A percentile compares a stretch with the other conserved stretches of the same genome.
Conservation (phyloP, 1,140 invertebrate species). For the Triops cancriformis region DNA sequence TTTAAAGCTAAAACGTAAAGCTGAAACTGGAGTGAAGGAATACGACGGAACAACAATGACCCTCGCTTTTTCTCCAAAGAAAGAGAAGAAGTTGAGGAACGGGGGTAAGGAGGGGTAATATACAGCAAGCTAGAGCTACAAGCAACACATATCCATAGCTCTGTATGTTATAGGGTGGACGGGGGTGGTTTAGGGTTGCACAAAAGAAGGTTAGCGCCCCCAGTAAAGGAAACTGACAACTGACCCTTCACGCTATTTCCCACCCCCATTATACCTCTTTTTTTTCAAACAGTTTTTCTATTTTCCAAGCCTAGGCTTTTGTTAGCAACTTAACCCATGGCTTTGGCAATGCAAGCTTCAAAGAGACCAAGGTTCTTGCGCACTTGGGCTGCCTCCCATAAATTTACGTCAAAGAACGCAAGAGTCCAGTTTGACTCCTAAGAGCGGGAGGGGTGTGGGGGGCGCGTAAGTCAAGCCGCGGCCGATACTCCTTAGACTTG, state of each 20-base stretch:
- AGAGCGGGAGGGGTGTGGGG: too few species aligned
- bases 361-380: background rate
- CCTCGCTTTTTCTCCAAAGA: background rate
- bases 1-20: background rate
- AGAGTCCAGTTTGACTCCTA: background rate
- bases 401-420: background rate
- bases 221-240: constrained; percentile 1
- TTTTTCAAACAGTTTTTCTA: background rate
- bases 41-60: background rate
- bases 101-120: background rate
- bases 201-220: background rate
- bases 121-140: background rate
- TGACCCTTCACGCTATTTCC: constrained; percentile 9
- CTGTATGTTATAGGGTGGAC: background rate
- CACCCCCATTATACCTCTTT: constrained; percentile 10
- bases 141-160: background rate
- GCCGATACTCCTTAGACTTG: background rate
- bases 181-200: constrained; percentile 7
- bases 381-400: background rate
- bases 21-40: background rate
- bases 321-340: background rate
- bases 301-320: background rate
- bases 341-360: background rate
- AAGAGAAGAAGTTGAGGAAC: background rate
- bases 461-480: background rate